Conservation (phyloP, 2,888 invertebrate genomes). For the Chymomyza amoena region DNA sequence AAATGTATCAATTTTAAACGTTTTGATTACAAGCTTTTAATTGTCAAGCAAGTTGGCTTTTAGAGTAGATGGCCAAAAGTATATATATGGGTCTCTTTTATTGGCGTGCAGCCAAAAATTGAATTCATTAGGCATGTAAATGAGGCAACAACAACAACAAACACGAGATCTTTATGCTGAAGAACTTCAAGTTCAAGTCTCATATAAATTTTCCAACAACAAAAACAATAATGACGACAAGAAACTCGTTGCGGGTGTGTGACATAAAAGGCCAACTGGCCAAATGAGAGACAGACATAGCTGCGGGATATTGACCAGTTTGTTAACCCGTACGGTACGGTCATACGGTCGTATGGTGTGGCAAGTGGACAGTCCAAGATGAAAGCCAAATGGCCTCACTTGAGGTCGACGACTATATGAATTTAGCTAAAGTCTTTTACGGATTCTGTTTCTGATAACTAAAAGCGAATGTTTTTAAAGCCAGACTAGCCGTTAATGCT, state of each 20-base stretch:
- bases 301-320: constrained; percentile 40
- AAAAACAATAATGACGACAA: not conserved
- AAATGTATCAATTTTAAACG: constrained; percentile 3
- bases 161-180: constrained; percentile 15
- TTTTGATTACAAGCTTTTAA: constrained; percentile 11
- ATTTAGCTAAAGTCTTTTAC: not conserved
- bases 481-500: constrained; percentile 23
- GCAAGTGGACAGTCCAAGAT: not conserved
- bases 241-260: constrained; percentile 45
- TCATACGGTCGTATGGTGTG: not conserved
- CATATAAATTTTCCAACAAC: constrained; percentile 46
- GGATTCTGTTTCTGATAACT: not conserved
- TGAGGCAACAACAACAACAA: constrained; percentile 17
- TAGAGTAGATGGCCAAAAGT: not conserved
- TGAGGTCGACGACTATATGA: not conserved
- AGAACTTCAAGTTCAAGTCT: constrained; percentile 66
- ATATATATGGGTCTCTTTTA: not conserved
- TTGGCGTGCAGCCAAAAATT: constrained; percentile 33
- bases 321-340: constrained; percentile 7
- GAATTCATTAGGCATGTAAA: constrained; percentile 64
- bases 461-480: constrained; percentile 3
- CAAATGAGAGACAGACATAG: constrained; percentile 42
- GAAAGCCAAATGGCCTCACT: constrained; percentile 13
- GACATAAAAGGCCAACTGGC: constrained; percentile 43
- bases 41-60: constrained; percentile 1